Percentiles rank a stretch among this genome's conserved stretches.
Conservation (phyloP, 2,888 invertebrate genomes). For the Macropis europaea region DNA sequence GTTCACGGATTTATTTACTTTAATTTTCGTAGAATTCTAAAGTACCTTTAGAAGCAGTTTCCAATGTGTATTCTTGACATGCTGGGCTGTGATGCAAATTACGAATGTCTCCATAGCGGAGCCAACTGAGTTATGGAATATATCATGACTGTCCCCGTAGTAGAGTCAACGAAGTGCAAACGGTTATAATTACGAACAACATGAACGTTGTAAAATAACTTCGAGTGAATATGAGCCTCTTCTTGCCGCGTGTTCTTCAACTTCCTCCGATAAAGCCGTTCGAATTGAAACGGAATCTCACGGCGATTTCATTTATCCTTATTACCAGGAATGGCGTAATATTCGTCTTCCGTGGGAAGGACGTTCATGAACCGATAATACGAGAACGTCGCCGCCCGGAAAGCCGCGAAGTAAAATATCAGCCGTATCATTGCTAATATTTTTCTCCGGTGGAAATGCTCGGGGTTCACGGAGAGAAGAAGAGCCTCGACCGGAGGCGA, state of each 20-base stretch:
- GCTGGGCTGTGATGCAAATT: no score
- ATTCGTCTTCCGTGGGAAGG: constrained; percentile 47
- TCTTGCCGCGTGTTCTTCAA: background rate
- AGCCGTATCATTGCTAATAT: constrained; percentile 65
- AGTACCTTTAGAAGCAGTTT: no score
- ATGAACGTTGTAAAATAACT: no score
- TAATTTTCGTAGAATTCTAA: no score
- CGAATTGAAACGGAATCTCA: constrained; percentile 29
- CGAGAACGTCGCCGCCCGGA: constrained; percentile 42
- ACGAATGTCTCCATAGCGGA: no score
- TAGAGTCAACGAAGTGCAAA: no score
- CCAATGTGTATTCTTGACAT: no score
- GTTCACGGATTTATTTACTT: no score
- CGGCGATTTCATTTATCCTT: constrained; percentile 21
- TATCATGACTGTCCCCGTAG: no score
- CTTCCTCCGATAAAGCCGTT: background rate
- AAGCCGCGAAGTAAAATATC: constrained; percentile 57
- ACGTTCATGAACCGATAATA: constrained; percentile 58
- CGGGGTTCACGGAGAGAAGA: constrained; percentile 31
- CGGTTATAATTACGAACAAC: no score
- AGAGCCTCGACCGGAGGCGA: constrained; percentile 45
- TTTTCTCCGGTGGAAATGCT: constrained; percentile 52
- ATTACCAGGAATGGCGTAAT: constrained; percentile 19
- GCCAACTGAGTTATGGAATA: no score
- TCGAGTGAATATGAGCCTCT: background rate